Percentiles rank a stretch among this genome's conserved stretches.
phyloP scores from a whole-genome alignment of 2,888 invertebrate species.

The Vesta saturnalis region DNA sequence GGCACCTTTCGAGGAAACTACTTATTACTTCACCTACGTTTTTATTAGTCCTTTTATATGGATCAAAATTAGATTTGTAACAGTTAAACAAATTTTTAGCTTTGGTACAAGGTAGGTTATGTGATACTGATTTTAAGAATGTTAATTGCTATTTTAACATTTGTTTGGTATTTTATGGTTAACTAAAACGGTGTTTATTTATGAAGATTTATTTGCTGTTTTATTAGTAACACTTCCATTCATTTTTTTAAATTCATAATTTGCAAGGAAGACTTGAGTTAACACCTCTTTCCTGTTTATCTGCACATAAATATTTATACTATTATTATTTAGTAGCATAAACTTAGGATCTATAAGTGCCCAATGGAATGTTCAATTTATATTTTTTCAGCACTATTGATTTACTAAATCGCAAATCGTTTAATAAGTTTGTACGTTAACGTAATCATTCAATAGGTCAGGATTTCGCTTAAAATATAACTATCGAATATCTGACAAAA shows the following conservation, averaged over 20 bases:
- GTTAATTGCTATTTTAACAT: slow-evolving; percentile 34
- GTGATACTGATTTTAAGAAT: slow-evolving; percentile 46
- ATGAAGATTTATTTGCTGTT: background rate
- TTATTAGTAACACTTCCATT: slow-evolving; percentile 9
- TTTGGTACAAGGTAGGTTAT: no score
- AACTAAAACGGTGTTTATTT: slow-evolving; percentile 12
- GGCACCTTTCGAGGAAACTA: no score
- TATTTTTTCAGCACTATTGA: background rate
- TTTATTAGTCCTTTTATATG: no score
- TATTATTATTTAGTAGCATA: background rate
- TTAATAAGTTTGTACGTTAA: no score
- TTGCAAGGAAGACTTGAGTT: background rate
- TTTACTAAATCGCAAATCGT: slow-evolving; percentile 1
- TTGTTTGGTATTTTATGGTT: slow-evolving; percentile 16
- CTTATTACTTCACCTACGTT: no score
- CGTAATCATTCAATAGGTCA: no score
- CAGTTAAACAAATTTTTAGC: no score
- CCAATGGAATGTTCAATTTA: background rate
- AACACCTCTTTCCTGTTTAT: slow-evolving; percentile 1
- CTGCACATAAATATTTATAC: background rate
- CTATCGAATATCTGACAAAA: no score
- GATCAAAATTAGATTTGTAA: no score
- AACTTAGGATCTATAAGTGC: background rate
- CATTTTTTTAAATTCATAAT: slow-evolving; percentile 6
- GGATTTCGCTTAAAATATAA: no score